Conservation (phyloP, 2,888 invertebrate species). For the Phragmatobia fuliginosa region DNA sequence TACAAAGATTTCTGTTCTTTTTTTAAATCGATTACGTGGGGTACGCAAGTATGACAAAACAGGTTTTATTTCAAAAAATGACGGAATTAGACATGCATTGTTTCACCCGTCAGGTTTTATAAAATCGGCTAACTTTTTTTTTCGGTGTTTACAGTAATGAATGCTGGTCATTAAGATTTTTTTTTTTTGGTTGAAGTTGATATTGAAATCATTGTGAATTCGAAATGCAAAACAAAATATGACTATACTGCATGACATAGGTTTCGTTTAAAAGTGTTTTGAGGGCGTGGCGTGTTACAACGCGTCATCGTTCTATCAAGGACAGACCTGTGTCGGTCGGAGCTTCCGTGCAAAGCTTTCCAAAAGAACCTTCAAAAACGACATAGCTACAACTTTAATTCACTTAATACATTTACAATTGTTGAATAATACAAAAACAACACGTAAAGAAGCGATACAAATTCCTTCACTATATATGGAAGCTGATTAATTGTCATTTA, state of each 20-base stretch:
- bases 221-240: neutral
- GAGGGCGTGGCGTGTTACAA: constrained; percentile 37
- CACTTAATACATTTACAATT: neutral
- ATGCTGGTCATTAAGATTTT: neutral
- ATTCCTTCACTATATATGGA: neutral
- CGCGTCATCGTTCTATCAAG: constrained; percentile 45
- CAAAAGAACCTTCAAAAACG: constrained; percentile 28
- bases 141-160: neutral
- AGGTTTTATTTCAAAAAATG: constrained; percentile 20
- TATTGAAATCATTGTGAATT: neutral
- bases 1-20: constrained; percentile 7
- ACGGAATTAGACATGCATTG: constrained; percentile 11
- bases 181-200: neutral
- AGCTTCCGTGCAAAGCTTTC: constrained; percentile 37
- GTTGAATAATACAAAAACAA: neutral
- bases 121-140: neutral
- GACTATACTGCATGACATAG: constrained; percentile 2
- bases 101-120: constrained; percentile 1
- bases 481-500: neutral
- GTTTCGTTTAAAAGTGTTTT: constrained; percentile 13
- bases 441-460: neutral
- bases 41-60: constrained; percentile 16
- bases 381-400: constrained; percentile 5
- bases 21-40: constrained; percentile 12
- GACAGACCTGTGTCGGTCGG: constrained; percentile 29